Percentiles rank a stretch among this genome's conserved stretches.
phyloP scores from a whole-genome alignment of 2,797 vertebrate genomes.

The Chrysocyon brachyurus region DNA sequence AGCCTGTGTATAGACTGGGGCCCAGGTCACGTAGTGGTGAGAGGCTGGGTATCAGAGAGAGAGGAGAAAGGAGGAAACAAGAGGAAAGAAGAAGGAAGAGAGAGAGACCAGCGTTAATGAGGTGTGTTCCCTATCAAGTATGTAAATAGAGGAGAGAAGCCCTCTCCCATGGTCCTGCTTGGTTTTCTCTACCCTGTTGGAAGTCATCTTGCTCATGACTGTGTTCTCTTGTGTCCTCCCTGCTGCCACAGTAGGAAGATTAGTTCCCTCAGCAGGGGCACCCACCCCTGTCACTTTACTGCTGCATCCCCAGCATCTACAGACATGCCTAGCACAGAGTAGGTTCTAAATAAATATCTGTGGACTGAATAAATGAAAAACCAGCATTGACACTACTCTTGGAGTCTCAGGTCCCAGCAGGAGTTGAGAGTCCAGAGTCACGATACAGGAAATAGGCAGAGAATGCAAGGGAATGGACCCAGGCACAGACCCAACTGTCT shows the following conservation, averaged over 20 bases:
- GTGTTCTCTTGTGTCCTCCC: accelerated
- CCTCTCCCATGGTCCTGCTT: not conserved
- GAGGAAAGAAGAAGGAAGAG: not conserved
- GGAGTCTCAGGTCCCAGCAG: not conserved
- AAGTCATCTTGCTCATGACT: not conserved
- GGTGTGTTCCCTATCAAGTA: not conserved
- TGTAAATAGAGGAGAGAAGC: not conserved
- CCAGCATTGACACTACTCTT: not conserved
- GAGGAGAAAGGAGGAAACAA: not conserved
- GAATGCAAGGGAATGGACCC: accelerated
- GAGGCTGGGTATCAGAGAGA: not conserved
- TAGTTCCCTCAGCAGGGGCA: not conserved
- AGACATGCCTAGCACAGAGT: not conserved
- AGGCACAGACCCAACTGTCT: too few relatives aligned
- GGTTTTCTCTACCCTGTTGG: not conserved
- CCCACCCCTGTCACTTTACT: not conserved
- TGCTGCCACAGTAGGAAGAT: not conserved
- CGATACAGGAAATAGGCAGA: not conserved
- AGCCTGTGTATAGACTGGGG: not conserved
- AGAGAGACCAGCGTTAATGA: not conserved
- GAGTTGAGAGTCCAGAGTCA: not conserved
- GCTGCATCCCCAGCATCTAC: not conserved
- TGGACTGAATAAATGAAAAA: not conserved
- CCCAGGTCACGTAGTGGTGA: not conserved
- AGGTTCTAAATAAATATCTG: not conserved